Evolutionary conservation across 2,888 invertebrate species (phyloP).

Genomic region (Andrena fulva): DNA sequence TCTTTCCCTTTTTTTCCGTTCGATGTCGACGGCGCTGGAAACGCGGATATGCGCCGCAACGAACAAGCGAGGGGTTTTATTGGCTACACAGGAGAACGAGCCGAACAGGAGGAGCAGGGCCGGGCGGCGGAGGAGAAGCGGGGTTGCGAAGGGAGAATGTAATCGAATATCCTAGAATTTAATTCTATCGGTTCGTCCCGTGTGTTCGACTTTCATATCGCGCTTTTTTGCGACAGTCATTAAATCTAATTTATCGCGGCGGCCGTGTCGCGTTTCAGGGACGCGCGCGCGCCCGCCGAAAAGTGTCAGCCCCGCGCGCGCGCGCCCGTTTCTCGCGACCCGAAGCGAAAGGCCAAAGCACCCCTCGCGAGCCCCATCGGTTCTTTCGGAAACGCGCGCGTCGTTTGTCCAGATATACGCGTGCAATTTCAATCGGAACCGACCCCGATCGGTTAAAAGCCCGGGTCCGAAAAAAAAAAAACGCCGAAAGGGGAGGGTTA

Average conservation of each 20-base stretch:
- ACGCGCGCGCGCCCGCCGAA: slow-evolving; percentile 43
- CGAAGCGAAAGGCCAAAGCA: slow-evolving; percentile 25
- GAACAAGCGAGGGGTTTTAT: slow-evolving; percentile 69
- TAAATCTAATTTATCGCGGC: slow-evolving; percentile 83
- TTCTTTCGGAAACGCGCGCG: slow-evolving; percentile 4
- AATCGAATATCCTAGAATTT: slow-evolving; percentile 85
- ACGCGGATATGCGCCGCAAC: slow-evolving; percentile 60
- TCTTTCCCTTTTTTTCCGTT: background rate
- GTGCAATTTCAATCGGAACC: slow-evolving; percentile 28
- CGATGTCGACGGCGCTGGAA: slow-evolving; percentile 63
- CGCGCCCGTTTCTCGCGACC: slow-evolving; percentile 29
- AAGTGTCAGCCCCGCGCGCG: slow-evolving; percentile 24
- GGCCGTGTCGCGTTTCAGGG: slow-evolving; percentile 71
- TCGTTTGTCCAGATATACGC: slow-evolving; percentile 39
- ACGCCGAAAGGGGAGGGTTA: background rate
- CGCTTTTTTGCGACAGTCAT: slow-evolving; percentile 83
- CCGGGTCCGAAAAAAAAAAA: background rate
- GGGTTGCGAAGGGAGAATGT: slow-evolving; percentile 75
- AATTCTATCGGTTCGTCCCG: slow-evolving; percentile 82
- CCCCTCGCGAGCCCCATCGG: background rate
- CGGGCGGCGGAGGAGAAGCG: slow-evolving; percentile 28
- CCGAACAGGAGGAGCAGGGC: slow-evolving; percentile 36
- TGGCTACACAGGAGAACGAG: slow-evolving; percentile 53
- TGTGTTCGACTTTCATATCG: slow-evolving; percentile 83
- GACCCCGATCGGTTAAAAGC: slow-evolving; percentile 31